phyloP scores from a whole-genome alignment of 2,113 vertebrate species.

The Solenodon paradoxus region DNA sequence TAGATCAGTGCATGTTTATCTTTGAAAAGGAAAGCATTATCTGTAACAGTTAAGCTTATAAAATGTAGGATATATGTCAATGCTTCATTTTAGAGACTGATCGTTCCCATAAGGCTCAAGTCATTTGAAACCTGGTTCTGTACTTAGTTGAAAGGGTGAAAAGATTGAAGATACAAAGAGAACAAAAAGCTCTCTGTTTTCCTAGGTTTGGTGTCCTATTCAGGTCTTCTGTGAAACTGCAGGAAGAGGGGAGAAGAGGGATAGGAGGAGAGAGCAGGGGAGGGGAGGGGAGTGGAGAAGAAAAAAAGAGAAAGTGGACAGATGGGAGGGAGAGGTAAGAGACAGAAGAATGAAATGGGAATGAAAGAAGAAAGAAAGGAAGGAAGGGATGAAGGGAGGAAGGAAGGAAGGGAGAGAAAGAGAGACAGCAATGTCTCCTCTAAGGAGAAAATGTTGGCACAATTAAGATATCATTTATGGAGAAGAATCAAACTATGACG shows the following conservation, averaged over 20 bases:
- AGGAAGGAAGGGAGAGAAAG: too few relatives aligned
- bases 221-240: slow-evolving; percentile 59
- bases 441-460: too few relatives aligned
- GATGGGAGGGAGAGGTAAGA: too few relatives aligned
- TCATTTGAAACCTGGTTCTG: slow-evolving; percentile 57
- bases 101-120: neutral
- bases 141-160: slow-evolving; percentile 54
- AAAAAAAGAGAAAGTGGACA: too few relatives aligned
- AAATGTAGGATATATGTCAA: neutral
- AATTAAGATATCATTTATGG: slow-evolving; percentile 65
- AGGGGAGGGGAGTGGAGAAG: too few relatives aligned
- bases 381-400: too few relatives aligned
- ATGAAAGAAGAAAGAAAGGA: too few relatives aligned
- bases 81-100: neutral
- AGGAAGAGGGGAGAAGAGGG: slow-evolving; percentile 61
- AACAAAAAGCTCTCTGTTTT: slow-evolving; percentile 66
- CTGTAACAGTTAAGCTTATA: neutral
- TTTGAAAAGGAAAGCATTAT: slow-evolving; percentile 10
- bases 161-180: slow-evolving; percentile 73
- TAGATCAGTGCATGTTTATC: neutral
- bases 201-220: slow-evolving; percentile 60
- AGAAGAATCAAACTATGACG: slow-evolving; percentile 65
- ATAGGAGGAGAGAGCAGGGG: slow-evolving; percentile 70
- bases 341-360: too few relatives aligned
- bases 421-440: too few relatives aligned